A percentile compares a stretch with the other conserved stretches of the same genome.
Conservation (phyloP, 2,113 vertebrate genomes). For the Tauraco erythrolophus region DNA sequence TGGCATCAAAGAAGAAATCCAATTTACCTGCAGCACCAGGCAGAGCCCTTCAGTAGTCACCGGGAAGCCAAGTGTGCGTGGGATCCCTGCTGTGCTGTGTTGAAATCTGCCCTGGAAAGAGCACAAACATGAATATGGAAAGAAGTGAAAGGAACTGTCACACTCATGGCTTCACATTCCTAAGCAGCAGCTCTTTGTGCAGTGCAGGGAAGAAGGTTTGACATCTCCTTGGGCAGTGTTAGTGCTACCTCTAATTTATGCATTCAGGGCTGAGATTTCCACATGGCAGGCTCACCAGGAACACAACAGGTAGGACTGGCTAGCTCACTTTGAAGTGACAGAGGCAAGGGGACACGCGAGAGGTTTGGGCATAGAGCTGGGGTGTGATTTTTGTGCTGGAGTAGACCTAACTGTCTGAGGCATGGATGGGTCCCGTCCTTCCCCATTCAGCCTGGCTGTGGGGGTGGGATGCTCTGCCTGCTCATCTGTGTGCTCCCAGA, state of each 20-base stretch:
- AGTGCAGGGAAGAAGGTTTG: neutral
- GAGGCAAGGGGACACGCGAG: rapidly evolving
- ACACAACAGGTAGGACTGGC: neutral
- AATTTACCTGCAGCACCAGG: neutral
- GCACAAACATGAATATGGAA: neutral
- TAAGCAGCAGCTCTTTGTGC: slow-evolving; percentile 11
- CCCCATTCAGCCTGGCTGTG: neutral
- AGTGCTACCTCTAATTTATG: neutral
- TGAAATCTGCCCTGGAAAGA: neutral
- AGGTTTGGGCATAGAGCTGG: neutral
- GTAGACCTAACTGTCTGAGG: neutral
- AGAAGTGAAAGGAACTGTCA: neutral
- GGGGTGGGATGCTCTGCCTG: neutral
- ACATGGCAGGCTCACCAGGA: neutral
- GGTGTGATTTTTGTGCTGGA: neutral
- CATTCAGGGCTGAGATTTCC: neutral
- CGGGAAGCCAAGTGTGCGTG: neutral
- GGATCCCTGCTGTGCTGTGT: neutral
- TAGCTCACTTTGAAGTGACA: neutral
- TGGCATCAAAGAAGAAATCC: neutral
- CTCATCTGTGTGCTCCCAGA: neutral
- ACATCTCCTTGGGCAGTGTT: neutral
- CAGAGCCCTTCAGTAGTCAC: neutral
- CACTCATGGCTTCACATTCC: rapidly evolving
- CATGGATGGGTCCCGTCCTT: neutral